Percentiles rank a stretch among this genome's conserved stretches.
Conservation (phyloP, 2,888 invertebrate genomes). For the Philereme vetulata region DNA sequence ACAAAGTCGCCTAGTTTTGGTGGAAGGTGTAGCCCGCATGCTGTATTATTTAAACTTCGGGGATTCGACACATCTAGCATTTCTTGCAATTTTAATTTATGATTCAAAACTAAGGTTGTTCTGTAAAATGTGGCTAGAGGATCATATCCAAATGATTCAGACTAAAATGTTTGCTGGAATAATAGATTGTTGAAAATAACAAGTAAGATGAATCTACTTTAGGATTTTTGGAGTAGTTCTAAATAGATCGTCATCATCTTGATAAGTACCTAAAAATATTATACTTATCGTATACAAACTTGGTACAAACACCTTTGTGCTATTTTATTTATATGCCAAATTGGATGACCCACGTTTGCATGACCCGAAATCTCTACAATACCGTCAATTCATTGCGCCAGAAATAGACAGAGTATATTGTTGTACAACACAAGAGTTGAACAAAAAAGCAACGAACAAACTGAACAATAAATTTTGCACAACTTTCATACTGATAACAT, state of each 20-base stretch:
- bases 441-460: constrained; percentile 5
- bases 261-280: too few species aligned
- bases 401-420: neutral
- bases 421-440: neutral
- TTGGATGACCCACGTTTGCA: neutral
- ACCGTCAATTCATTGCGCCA: neutral
- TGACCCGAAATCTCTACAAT: neutral
- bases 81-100: constrained; percentile 42
- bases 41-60: constrained; percentile 18
- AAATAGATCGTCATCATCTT: too few species aligned
- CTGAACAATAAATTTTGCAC: constrained; percentile 20
- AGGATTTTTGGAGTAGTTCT: too few species aligned
- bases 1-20: constrained; percentile 9
- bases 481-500: constrained; percentile 36
- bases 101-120: constrained; percentile 28
- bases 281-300: too few species aligned
- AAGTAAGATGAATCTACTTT: too few species aligned
- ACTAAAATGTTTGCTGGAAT: neutral
- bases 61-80: constrained; percentile 21
- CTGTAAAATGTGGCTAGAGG: neutral
- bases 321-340: too few species aligned
- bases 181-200: neutral
- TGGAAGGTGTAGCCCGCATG: constrained; percentile 15
- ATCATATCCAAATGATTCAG: neutral
- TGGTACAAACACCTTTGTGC: too few species aligned